Base-by-base conservation (phyloP, 2,888 invertebrate genomes). In the Boloria euphrosyne region DNA sequence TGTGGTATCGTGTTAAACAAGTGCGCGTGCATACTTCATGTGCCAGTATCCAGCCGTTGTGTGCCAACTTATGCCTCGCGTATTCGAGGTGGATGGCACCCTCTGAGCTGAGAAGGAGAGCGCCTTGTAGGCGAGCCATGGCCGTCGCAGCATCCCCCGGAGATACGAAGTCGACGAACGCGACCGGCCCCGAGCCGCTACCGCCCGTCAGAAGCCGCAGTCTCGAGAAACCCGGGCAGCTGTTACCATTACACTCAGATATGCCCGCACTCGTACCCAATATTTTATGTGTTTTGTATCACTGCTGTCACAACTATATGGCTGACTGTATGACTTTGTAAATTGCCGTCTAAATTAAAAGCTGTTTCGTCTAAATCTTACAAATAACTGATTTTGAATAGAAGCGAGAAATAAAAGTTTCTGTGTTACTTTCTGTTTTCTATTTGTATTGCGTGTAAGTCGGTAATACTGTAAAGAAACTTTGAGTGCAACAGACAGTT, bases 11-110 rank as follows among this genome's bases (percentile, higher is more conserved):
- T 59, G 62, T 46, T 68, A 68, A 57, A 68, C 63, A 68, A 67
- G 87, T 87, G 88, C 89, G 80, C 88, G 89, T 89, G 88, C 91
- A 89, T 91, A 92, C 90, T 90, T 90, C 91, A 85, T 90, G 92
- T 87, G 90, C 89, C 87, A 89, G 89, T 87, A 92, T 92, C 92
- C 93, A 92, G 88, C 92, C 92, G 89, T 92, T 93, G 93, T 92
- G 93, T 86, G 98, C 97, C 98, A 99, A 98, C 95, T 98, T 98
- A 93, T 97, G 98, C 94, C 98, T 97, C 92, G 99, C 99, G 94
- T 97, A 99, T 94, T 99, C 99, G 93, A 99, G 98, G 90, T 98
- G 96, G 90, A 99, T 98, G 86, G 98, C 98, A 80, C 98, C 98
- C 89, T 98, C 97, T 77, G 98, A 98, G 90, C 98, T 98, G 90